A percentile compares a stretch with the other conserved stretches of the same genome.
phyloP scores from a whole-genome alignment of 1,140 invertebrate species.

The Phocides pigmalion region DNA sequence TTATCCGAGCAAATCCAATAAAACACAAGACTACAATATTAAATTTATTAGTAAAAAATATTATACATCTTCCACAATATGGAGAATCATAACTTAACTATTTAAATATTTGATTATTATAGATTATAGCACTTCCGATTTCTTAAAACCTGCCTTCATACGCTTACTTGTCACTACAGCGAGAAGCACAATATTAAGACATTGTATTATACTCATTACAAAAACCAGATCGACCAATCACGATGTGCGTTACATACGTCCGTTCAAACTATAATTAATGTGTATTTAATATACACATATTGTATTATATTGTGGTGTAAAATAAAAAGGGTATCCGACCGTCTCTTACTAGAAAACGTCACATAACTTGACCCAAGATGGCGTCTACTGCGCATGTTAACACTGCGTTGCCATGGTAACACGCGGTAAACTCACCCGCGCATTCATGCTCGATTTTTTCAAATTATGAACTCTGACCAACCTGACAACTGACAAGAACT shows the following conservation, averaged over 20 bases:
- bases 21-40: constrained; percentile 73
- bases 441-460: too few relatives aligned
- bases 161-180: constrained; percentile 70
- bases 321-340: constrained; percentile 8
- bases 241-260: constrained; percentile 41
- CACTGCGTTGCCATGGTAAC: too few relatives aligned
- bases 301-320: constrained; percentile 1
- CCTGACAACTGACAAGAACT: too few relatives aligned
- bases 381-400: too few relatives aligned
- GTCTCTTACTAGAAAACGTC: too few relatives aligned
- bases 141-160: constrained; percentile 65
- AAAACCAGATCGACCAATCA: constrained; percentile 40
- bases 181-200: constrained; percentile 59
- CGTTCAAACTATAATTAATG: constrained; percentile 45
- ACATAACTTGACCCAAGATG: too few relatives aligned
- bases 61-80: constrained; percentile 85
- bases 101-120: constrained; percentile 84
- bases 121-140: constrained; percentile 80
- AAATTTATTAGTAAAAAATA: constrained; percentile 86
- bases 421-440: too few relatives aligned
- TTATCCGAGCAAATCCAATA: constrained; percentile 36
- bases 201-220: constrained; percentile 29
- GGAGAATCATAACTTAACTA: constrained; percentile 84
- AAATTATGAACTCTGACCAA: too few relatives aligned
- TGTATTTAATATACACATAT: constrained; percentile 37